Conservation (phyloP, 1,140 invertebrate species). For the Semibalanus balanoides region DNA sequence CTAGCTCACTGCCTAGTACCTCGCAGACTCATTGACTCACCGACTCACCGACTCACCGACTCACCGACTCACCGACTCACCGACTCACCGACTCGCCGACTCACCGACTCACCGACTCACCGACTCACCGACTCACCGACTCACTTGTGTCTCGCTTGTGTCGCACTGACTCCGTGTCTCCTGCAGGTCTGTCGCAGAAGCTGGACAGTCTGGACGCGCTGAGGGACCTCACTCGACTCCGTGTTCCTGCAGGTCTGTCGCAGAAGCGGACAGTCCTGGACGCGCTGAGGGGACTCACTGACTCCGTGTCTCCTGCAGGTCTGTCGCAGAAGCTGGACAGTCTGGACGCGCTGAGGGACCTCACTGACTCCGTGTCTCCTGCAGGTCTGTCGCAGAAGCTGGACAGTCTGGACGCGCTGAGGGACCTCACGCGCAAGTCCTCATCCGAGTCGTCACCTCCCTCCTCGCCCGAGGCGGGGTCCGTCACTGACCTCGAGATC, state of each 20-base stretch:
- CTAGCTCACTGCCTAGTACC: no score
- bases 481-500: background rate
- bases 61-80: no score
- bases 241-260: no score
- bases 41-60: no score
- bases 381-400: constrained; percentile 12
- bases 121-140: no score
- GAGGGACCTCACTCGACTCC: constrained; percentile 4
- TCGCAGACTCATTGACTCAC: no score
- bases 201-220: constrained; percentile 10
- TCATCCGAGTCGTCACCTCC: background rate
- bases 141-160: no score
- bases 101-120: no score
- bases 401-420: constrained; percentile 12
- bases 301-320: background rate
- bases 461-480: background rate
- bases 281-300: no score
- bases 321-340: constrained; percentile 11
- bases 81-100: no score
- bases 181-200: constrained; percentile 10
- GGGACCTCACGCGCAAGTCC: constrained; percentile 12
- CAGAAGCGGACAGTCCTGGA: no score
- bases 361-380: constrained; percentile 6
- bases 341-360: constrained; percentile 9
- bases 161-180: no score